A percentile compares a stretch with the other conserved stretches of the same genome.
phyloP scores from a whole-genome alignment of 2,113 vertebrate genomes.

The Fulica atra region DNA sequence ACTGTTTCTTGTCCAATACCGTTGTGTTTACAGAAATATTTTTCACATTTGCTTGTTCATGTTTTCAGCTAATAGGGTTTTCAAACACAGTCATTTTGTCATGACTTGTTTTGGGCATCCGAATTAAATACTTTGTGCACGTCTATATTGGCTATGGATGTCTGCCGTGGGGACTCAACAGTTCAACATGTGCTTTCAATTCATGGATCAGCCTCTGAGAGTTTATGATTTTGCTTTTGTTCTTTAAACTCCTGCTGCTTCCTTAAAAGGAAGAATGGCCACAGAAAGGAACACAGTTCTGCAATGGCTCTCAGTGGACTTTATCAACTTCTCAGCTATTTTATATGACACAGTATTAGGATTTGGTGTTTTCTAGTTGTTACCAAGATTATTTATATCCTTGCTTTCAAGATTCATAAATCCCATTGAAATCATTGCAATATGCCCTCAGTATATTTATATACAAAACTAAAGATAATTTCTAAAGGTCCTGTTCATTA shows the following conservation, averaged over 20 bases:
- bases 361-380: neutral
- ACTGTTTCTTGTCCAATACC: neutral
- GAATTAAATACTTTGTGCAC: neutral
- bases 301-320: neutral
- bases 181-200: neutral
- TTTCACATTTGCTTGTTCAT: neutral
- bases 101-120: neutral
- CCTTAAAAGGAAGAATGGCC: neutral
- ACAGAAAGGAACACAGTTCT: neutral
- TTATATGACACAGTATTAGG: neutral
- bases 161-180: neutral
- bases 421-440: neutral
- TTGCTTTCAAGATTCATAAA: neutral
- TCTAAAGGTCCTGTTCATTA: neutral
- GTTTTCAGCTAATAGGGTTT: neutral
- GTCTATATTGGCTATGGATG: neutral
- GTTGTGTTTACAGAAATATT: neutral
- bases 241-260: neutral
- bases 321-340: neutral
- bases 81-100: neutral
- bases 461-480: neutral
- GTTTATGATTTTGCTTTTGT: neutral
- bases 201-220: neutral
- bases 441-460: neutral
- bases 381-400: neutral